A percentile compares a stretch with the other conserved stretches of the same genome.
Conservation (phyloP, 2,888 invertebrate genomes). For the Ganaspis brasiliensis region DNA sequence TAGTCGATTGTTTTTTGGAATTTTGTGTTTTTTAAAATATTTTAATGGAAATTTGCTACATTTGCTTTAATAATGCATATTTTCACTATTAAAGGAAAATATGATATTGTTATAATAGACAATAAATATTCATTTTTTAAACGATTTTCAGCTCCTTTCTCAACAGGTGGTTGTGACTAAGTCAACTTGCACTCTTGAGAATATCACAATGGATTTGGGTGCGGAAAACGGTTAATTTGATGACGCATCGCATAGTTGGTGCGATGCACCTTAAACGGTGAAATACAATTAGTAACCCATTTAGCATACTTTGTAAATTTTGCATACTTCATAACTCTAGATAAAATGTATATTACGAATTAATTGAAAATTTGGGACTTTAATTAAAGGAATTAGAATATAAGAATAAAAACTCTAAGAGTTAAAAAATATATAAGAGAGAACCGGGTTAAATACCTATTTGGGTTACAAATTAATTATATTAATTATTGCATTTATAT, state of each 20-base stretch:
- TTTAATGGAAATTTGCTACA: too few species aligned
- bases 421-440: too few species aligned
- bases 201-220: constrained; percentile 39
- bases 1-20: too few species aligned
- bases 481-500: too few species aligned
- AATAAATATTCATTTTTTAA: neutral
- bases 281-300: constrained; percentile 28
- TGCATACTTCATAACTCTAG: neutral
- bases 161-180: constrained; percentile 47
- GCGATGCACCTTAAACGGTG: constrained; percentile 42
- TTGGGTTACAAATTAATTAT: too few species aligned
- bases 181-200: constrained; percentile 40
- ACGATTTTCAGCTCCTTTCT: neutral
- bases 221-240: constrained; percentile 30
- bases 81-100: too few species aligned
- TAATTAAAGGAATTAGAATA: too few species aligned
- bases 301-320: constrained; percentile 32
- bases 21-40: too few species aligned
- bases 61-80: too few species aligned
- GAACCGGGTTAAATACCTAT: too few species aligned
- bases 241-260: constrained; percentile 40
- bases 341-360: neutral
- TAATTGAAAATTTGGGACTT: neutral
- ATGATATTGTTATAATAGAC: neutral
- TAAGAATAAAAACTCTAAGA: too few species aligned